A percentile compares a stretch with the other conserved stretches of the same genome.
phyloP scores from a whole-genome alignment of 1,140 invertebrate species.

The Doryteuthis pealeii region DNA sequence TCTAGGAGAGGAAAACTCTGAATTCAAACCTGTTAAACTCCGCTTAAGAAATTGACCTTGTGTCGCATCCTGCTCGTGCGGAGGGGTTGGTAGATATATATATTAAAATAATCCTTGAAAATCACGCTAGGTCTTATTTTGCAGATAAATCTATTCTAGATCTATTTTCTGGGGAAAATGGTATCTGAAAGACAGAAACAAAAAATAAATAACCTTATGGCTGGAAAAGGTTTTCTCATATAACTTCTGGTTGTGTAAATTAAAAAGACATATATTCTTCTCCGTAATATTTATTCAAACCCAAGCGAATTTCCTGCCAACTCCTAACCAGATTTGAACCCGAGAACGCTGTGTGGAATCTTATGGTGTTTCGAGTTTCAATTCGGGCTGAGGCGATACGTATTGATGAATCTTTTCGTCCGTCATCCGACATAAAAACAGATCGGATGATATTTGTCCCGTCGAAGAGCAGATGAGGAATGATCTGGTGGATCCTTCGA shows the following conservation, averaged over 20 bases:
- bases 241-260: background rate
- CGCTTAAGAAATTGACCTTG: no score
- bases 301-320: slow-evolving; percentile 16
- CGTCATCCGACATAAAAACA: background rate
- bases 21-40: no score
- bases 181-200: no score
- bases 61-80: no score
- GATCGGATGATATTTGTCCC: background rate
- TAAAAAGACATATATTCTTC: slow-evolving; percentile 11
- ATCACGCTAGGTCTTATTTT: no score
- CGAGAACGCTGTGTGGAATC: background rate
- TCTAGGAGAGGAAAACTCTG: no score
- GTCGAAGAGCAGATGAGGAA: slow-evolving; percentile 4
- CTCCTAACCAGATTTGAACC: slow-evolving; percentile 7
- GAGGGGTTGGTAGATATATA: no score
- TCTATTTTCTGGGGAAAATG: no score
- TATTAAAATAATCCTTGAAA: no score
- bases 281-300: background rate
- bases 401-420: background rate
- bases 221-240: background rate
- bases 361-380: background rate
- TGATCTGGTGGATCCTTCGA: background rate
- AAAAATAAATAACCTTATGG: background rate
- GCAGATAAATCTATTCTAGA: no score
- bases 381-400: background rate